These are phyloP conservation scores for Chloropsis hardwickii DNA, from an alignment of 2,113 vertebrate species.

Conservation along the genomic window DNA sequence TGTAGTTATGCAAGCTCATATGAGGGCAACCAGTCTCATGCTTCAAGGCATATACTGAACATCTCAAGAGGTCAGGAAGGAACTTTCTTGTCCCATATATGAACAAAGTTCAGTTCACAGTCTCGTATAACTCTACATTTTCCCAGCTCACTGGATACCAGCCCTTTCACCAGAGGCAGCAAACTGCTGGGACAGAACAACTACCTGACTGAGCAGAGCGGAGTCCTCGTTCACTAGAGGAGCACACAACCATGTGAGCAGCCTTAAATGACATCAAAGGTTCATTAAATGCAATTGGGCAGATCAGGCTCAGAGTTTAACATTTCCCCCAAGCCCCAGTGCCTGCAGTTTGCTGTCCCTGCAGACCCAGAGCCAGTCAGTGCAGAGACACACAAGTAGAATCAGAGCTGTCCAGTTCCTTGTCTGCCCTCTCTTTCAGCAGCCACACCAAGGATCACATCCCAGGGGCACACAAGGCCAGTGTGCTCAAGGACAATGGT, in stretches of 20 bases:
- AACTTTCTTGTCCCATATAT: neutral
- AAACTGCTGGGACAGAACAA: neutral
- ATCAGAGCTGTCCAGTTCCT: neutral
- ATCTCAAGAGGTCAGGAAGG: constrained; percentile 34
- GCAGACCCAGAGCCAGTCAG: neutral
- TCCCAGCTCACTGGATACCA: neutral
- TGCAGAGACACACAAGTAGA: neutral
- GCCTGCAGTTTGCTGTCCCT: neutral
- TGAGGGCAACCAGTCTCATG: neutral
- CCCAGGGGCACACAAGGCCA: neutral
- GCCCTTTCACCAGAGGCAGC: constrained; percentile 5
- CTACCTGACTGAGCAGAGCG: neutral
- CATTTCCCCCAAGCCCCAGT: neutral
- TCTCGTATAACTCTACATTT: neutral
- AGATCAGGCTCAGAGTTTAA: neutral
- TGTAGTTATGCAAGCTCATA: constrained; percentile 38
- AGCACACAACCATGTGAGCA: neutral
- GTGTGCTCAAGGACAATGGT: fast-evolving
- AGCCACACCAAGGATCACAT: neutral
- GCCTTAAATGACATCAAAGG: neutral
- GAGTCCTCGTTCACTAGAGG: neutral
- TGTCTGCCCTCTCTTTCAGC: neutral
- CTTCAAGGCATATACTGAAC: constrained; percentile 34
- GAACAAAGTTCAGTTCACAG: neutral
- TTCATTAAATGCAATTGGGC: neutral